A percentile compares a stretch with the other conserved stretches of the same genome.
Conservation (phyloP, 1,140 invertebrate species). For the Hyles vespertilio region DNA sequence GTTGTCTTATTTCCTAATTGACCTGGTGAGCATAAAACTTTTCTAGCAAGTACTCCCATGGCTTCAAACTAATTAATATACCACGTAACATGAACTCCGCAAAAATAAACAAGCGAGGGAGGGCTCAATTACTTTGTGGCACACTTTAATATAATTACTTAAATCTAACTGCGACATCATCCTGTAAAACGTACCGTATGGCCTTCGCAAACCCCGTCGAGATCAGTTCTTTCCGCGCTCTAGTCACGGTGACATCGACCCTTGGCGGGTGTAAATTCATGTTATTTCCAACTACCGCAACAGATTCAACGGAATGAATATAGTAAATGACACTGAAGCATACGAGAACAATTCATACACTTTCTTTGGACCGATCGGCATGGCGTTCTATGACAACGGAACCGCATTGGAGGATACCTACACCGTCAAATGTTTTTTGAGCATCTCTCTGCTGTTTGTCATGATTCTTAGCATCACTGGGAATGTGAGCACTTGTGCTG, state of each 20-base stretch:
- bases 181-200: conserved; percentile 14
- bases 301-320: conserved; percentile 7
- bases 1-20: too few relatives aligned
- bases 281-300: not conserved
- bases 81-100: too few relatives aligned
- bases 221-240: conserved; percentile 16
- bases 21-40: too few relatives aligned
- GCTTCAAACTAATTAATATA: too few relatives aligned
- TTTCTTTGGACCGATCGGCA: conserved; percentile 36
- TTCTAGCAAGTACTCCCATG: too few relatives aligned
- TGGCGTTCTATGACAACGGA: conserved; percentile 33
- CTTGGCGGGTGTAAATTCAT: not conserved
- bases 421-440: conserved; percentile 85
- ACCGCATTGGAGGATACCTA: conserved; percentile 77
- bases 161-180: conserved; percentile 4
- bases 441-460: conserved; percentile 85
- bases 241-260: conserved; percentile 14
- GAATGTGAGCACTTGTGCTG: conserved; percentile 94
- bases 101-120: too few relatives aligned
- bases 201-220: conserved; percentile 12
- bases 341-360: conserved; percentile 26
- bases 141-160: not conserved
- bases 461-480: conserved; percentile 91
- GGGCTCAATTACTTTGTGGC: too few relatives aligned
- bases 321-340: conserved; percentile 14